Conservation (phyloP, 1,140 invertebrate genomes). For the Dolichoris vasculosae region DNA sequence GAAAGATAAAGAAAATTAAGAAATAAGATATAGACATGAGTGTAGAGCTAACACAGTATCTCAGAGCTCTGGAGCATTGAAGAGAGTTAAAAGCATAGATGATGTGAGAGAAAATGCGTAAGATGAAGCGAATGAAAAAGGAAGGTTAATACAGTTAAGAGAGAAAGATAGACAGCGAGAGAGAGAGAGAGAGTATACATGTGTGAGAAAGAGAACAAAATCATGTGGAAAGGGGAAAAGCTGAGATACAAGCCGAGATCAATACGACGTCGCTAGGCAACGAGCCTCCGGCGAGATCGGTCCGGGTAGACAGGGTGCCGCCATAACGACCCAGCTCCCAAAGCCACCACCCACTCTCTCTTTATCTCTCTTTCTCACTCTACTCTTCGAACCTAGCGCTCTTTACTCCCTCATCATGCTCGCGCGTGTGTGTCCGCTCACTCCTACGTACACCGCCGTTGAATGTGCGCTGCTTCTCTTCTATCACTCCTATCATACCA, state of each 20-base stretch:
- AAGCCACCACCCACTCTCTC: constrained; percentile 50
- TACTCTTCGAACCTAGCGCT: too few species aligned
- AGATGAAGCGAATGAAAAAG: constrained; percentile 45
- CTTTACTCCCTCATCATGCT: background rate
- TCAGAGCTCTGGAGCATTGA: background rate
- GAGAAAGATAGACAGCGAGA: constrained; percentile 46
- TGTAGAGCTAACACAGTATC: constrained; percentile 15
- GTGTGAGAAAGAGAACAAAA: constrained; percentile 42
- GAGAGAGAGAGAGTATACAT: constrained; percentile 2
- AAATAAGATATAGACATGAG: constrained; percentile 29
- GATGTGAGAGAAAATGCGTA: constrained; percentile 40
- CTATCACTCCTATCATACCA: background rate
- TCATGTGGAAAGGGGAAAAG: constrained; percentile 67
- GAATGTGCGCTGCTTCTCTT: background rate
- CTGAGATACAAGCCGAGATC: constrained; percentile 72
- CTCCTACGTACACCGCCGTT: constrained; percentile 24
- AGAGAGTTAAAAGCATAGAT: constrained; percentile 25
- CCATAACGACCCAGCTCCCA: constrained; percentile 57
- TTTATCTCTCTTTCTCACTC: constrained; percentile 9
- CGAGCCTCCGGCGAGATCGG: constrained; percentile 73
- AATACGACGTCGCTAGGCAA: constrained; percentile 75
- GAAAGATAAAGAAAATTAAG: constrained; percentile 41
- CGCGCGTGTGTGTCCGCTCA: constrained; percentile 33
- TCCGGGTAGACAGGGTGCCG: constrained; percentile 76
- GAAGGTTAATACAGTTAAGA: constrained; percentile 33